Evolutionary conservation across 2,888 invertebrate genomes (phyloP).

Genomic region (Chymomyza amoena): DNA sequence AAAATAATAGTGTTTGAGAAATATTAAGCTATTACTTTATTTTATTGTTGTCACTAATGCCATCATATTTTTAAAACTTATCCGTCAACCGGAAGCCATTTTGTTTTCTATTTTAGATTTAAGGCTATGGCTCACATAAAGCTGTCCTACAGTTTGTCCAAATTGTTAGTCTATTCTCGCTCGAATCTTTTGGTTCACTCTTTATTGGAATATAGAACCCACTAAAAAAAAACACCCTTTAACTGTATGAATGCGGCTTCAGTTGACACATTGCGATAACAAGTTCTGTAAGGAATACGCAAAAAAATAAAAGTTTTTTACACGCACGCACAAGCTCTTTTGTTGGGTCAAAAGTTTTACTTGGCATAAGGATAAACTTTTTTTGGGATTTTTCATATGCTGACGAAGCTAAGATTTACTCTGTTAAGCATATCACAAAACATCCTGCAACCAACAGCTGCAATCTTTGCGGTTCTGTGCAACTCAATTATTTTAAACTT

Average conservation of each 20-base stretch:
- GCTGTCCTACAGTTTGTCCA: too few relatives aligned
- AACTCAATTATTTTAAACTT: neutral
- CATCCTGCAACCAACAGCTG: neutral
- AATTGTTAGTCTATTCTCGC: too few relatives aligned
- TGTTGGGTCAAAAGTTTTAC: neutral
- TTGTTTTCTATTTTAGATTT: too few relatives aligned
- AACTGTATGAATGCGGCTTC: conserved; percentile 24
- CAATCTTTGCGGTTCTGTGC: neutral
- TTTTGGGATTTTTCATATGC: neutral
- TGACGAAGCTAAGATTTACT: neutral
- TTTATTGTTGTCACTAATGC: too few relatives aligned
- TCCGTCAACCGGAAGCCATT: too few relatives aligned
- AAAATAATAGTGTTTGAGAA: too few relatives aligned
- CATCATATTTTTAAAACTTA: too few relatives aligned
- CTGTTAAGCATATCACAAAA: neutral
- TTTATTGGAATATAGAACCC: too few relatives aligned
- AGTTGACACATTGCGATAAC: conserved; percentile 52
- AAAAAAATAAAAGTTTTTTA: conserved; percentile 17
- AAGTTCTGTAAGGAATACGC: neutral
- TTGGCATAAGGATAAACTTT: neutral
- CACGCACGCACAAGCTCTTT: conserved; percentile 9
- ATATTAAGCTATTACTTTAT: too few relatives aligned
- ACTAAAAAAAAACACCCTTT: too few relatives aligned
- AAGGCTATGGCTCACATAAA: too few relatives aligned
- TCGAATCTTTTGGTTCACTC: too few relatives aligned